Conservation (phyloP, 2,797 vertebrate species). For the Silurus lanzhouensis region DNA sequence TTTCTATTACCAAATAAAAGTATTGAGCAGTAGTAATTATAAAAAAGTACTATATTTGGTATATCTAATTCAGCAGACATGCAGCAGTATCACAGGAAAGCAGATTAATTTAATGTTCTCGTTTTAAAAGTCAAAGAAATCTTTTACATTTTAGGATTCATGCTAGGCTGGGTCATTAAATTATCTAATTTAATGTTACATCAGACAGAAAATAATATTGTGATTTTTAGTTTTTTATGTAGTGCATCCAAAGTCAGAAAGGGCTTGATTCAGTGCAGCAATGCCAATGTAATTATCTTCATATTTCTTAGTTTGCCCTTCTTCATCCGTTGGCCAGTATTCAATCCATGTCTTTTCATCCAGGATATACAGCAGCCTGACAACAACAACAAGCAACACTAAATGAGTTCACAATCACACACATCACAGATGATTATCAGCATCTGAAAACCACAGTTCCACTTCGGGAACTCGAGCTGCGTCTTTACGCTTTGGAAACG, state of each 20-base stretch:
- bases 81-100: background rate
- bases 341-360: slow-evolving; percentile 58
- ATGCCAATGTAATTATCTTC: slow-evolving; percentile 8
- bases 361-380: slow-evolving; percentile 53
- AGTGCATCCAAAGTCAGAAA: slow-evolving; percentile 37
- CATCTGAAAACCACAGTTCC: background rate
- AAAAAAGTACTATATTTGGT: background rate
- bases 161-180: background rate
- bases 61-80: background rate
- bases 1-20: background rate
- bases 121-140: background rate
- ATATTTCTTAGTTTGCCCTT: slow-evolving; percentile 31
- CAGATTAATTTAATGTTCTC: background rate
- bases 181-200: background rate
- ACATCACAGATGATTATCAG: background rate
- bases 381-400: slow-evolving; percentile 10
- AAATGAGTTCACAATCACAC: background rate
- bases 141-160: background rate
- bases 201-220: background rate
- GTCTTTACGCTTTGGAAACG: too few species aligned
- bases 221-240: slow-evolving; percentile 17
- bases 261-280: background rate
- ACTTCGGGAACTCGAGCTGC: too few species aligned
- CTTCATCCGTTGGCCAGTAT: slow-evolving; percentile 55
- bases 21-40: background rate